Evolutionary conservation across 2,888 invertebrate genomes (phyloP).

Genomic region (Ypsolopha scabrella): DNA sequence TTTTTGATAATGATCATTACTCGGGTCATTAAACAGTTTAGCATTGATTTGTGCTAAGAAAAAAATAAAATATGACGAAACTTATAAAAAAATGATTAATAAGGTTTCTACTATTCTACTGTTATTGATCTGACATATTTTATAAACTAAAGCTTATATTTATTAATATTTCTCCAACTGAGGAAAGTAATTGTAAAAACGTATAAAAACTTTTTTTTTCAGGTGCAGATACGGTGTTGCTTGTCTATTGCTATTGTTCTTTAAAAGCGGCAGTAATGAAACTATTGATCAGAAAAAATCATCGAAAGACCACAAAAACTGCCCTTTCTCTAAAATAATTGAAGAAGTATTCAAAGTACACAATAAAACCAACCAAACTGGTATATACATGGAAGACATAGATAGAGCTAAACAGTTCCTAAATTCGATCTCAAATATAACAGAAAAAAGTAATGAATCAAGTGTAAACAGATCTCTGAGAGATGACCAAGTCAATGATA

Average conservation of each 20-base stretch:
- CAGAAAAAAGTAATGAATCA: slow-evolving; percentile 19
- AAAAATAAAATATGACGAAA: no score
- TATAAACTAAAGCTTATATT: no score
- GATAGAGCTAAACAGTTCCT: slow-evolving; percentile 69
- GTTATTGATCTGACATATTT: no score
- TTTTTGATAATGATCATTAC: no score
- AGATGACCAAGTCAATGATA: slow-evolving; percentile 49
- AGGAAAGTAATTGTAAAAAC: no score
- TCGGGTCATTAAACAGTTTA: no score
- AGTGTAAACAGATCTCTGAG: slow-evolving; percentile 31
- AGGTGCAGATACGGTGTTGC: not conserved
- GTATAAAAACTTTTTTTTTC: not conserved
- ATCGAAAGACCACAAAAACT: slow-evolving; percentile 21
- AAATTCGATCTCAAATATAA: slow-evolving; percentile 67
- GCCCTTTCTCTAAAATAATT: slow-evolving; percentile 52
- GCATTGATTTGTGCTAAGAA: no score
- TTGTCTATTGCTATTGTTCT: no score
- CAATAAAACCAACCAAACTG: slow-evolving; percentile 29
- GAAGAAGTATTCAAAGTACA: slow-evolving; percentile 55
- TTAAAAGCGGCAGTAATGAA: not conserved
- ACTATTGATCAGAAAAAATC: slow-evolving; percentile 5
- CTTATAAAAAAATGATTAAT: no score
- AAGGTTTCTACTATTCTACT: no score
- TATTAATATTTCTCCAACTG: no score
- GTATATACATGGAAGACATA: slow-evolving; percentile 29